phyloP scores from a whole-genome alignment of 2,113 vertebrate genomes.

The Platycercus adscitus region DNA sequence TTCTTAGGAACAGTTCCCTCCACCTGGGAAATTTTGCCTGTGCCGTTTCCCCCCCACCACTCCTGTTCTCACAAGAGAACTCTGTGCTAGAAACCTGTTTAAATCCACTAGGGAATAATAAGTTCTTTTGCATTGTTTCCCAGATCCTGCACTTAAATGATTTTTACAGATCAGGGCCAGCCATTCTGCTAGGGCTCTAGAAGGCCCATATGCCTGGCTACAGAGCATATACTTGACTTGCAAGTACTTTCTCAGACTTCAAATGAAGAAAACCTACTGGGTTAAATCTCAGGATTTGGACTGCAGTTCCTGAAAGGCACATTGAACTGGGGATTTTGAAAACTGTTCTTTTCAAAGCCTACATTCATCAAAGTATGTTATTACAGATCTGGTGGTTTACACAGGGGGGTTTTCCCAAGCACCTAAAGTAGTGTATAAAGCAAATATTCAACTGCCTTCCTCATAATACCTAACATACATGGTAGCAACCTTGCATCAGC shows the following conservation, averaged over 20 bases:
- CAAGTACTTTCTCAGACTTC: not conserved
- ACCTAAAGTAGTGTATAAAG: not conserved
- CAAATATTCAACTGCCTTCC: not conserved
- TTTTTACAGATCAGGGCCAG: not conserved
- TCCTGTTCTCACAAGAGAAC: not conserved
- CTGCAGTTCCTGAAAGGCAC: not conserved
- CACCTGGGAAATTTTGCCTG: not conserved
- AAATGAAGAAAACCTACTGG: not conserved
- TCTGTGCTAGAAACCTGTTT: not conserved
- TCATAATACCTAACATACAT: not conserved
- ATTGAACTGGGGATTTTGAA: not conserved
- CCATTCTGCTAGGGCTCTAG: not conserved
- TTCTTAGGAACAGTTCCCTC: not conserved
- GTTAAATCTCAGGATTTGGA: not conserved
- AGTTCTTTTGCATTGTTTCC: not conserved
- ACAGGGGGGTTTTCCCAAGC: not conserved
- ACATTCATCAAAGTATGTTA: accelerated
- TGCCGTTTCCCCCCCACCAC: accelerated
- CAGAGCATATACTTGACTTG: not conserved
- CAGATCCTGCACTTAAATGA: not conserved
- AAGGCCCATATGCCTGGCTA: not conserved
- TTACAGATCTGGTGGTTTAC: not conserved
- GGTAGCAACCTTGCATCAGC: not conserved
- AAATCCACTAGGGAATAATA: not conserved
- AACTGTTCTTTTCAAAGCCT: not conserved